Evolutionary conservation across 1,140 invertebrate genomes (phyloP).

Genomic region (Ceratitis capitata): DNA sequence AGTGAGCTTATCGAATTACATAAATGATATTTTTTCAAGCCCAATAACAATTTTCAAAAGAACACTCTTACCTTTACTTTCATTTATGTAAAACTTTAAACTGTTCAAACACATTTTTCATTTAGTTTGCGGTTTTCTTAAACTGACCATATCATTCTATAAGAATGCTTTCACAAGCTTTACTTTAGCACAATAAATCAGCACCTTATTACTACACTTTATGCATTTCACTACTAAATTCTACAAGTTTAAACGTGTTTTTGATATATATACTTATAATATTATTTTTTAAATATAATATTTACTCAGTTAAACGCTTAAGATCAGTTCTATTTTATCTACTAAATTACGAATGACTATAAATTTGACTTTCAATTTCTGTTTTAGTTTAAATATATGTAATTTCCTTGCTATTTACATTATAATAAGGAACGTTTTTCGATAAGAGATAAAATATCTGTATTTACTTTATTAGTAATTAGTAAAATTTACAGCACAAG

Average conservation of each 20-base stretch:
- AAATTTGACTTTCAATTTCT: background rate
- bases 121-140: background rate
- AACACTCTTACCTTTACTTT: background rate
- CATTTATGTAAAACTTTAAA: background rate
- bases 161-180: background rate
- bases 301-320: constrained; percentile 29
- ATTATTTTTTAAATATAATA: background rate
- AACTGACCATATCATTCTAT: constrained; percentile 25
- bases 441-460: constrained; percentile 32
- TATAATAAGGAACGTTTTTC: constrained; percentile 34
- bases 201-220: constrained; percentile 20
- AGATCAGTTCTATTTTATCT: constrained; percentile 22
- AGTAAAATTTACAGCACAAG: constrained; percentile 8
- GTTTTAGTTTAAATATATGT: background rate
- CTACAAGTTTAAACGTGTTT: constrained; percentile 20
- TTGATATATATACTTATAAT: background rate
- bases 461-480: constrained; percentile 23
- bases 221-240: constrained; percentile 12
- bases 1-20: background rate
- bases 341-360: background rate
- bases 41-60: background rate
- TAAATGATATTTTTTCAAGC: constrained; percentile 8
- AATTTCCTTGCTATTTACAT: constrained; percentile 30
- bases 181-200: constrained; percentile 27
- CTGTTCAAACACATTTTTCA: background rate